A percentile compares a stretch with the other conserved stretches of the same genome.
Conservation (phyloP, 2,113 vertebrate genomes). For the Gallinago paraguaiae region DNA sequence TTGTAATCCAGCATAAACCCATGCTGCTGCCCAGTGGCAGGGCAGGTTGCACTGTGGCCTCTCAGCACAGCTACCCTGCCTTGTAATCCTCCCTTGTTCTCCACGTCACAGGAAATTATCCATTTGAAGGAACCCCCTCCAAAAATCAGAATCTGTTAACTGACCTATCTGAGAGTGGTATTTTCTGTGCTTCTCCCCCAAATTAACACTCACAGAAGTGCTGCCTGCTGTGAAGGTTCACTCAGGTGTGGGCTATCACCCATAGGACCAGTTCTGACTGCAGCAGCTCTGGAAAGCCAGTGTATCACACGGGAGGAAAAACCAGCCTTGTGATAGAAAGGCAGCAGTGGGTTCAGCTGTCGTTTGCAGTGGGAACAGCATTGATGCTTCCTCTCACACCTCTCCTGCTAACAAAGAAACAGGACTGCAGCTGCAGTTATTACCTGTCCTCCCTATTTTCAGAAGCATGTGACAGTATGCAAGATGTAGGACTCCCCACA, state of each 20-base stretch:
- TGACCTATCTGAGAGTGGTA: neutral
- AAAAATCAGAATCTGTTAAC: neutral
- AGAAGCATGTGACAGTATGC: neutral
- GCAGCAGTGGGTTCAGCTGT: neutral
- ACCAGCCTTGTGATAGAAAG: neutral
- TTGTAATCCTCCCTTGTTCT: neutral
- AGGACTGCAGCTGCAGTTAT: neutral
- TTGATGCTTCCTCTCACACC: neutral
- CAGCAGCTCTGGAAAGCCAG: neutral
- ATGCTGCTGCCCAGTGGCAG: neutral
- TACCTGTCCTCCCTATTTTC: neutral
- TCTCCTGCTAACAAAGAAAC: neutral
- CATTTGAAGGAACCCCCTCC: neutral
- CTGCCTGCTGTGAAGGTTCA: neutral
- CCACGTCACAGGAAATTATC: neutral
- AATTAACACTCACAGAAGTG: neutral
- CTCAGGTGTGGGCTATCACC: neutral
- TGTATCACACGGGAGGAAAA: neutral
- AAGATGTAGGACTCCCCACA: neutral
- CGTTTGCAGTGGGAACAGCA: neutral
- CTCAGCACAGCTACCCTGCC: neutral
- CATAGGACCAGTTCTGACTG: neutral
- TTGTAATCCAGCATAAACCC: neutral
- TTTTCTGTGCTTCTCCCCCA: neutral
- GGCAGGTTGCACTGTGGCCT: neutral